Percentiles rank a stretch among this genome's conserved stretches.
Evolutionary conservation across 2,797 vertebrate species (phyloP).

Genomic region (Chelidonichthys spinosus): DNA sequence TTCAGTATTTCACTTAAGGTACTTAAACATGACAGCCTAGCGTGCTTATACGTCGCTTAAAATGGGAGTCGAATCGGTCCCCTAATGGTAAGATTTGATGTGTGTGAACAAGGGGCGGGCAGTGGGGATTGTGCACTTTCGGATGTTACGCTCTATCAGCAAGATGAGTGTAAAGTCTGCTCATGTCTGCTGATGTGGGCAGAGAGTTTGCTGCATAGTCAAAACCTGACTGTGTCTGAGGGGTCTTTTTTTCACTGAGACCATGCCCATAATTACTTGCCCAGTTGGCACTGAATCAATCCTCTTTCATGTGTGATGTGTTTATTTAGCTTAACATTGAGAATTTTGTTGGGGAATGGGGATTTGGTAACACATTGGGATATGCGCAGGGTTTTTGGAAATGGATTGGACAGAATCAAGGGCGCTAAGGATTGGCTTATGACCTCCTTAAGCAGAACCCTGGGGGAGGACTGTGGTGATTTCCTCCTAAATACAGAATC

Average conservation of each 20-base stretch:
- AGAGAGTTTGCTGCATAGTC: slow-evolving; percentile 75
- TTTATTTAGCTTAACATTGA: slow-evolving; percentile 75
- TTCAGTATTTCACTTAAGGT: slow-evolving; percentile 24
- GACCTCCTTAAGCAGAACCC: slow-evolving; percentile 55
- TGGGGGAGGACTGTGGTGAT: slow-evolving; percentile 31
- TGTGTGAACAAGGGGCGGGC: slow-evolving; percentile 39
- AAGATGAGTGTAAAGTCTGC: slow-evolving; percentile 76
- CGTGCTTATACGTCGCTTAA: slow-evolving; percentile 22
- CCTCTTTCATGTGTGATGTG: slow-evolving; percentile 75
- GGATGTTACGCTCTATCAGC: slow-evolving; percentile 76
- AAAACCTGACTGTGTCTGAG: slow-evolving; percentile 68
- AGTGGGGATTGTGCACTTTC: slow-evolving; percentile 58
- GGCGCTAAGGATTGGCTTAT: slow-evolving; percentile 65
- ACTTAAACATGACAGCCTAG: slow-evolving; percentile 23
- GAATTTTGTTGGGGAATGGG: slow-evolving; percentile 47
- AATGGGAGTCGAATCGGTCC: slow-evolving; percentile 27
- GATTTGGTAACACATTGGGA: slow-evolving; percentile 71
- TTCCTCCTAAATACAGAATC: slow-evolving; percentile 35
- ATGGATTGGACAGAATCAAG: slow-evolving; percentile 71
- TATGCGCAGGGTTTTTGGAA: slow-evolving; percentile 66
- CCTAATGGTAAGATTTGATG: slow-evolving; percentile 49
- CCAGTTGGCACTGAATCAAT: slow-evolving; percentile 74
- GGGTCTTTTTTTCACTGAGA: slow-evolving; percentile 57
- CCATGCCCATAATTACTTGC: slow-evolving; percentile 74
- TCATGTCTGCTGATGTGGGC: slow-evolving; percentile 75